These are phyloP conservation scores for Gryllus bimaculatus DNA, from an alignment of 1,140 invertebrate species.

Conservation along the genomic window DNA sequence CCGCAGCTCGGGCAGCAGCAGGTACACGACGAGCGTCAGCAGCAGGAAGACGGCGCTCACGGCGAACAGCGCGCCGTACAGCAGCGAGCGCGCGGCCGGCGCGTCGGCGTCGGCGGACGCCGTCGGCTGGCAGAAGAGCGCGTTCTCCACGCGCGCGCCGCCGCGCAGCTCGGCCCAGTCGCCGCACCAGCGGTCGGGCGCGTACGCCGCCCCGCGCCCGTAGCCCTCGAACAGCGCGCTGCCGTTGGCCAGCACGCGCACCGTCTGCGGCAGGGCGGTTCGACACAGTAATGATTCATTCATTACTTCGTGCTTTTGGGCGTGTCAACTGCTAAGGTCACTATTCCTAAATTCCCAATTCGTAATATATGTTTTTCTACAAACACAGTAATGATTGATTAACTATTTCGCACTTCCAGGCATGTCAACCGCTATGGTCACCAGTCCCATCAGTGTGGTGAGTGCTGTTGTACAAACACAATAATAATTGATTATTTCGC, in stretches of 20 bases:
- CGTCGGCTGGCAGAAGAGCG: neutral
- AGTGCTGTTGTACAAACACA: no score
- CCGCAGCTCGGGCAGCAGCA: slow-evolving; percentile 21
- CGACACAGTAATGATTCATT: no score
- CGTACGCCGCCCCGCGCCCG: neutral
- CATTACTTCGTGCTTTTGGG: no score
- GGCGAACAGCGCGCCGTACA: slow-evolving; percentile 15
- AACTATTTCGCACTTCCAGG: no score
- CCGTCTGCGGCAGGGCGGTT: no score
- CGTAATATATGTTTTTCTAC: no score
- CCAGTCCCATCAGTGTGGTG: no score
- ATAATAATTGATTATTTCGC: no score
- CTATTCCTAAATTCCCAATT: no score
- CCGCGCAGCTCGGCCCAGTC: neutral
- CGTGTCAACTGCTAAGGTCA: no score
- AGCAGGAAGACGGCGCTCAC: slow-evolving; percentile 22
- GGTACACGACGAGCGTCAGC: slow-evolving; percentile 23
- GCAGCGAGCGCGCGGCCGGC: neutral
- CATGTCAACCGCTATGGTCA: no score
- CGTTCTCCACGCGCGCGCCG: neutral
- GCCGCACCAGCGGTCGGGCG: neutral
- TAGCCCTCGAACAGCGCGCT: neutral
- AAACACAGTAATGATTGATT: no score
- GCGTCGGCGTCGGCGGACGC: neutral
- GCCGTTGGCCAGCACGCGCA: neutral